These are phyloP conservation scores for Pantherophis guttatus DNA, from an alignment of 2,113 vertebrate genomes.

Conservation along the genomic window DNA sequence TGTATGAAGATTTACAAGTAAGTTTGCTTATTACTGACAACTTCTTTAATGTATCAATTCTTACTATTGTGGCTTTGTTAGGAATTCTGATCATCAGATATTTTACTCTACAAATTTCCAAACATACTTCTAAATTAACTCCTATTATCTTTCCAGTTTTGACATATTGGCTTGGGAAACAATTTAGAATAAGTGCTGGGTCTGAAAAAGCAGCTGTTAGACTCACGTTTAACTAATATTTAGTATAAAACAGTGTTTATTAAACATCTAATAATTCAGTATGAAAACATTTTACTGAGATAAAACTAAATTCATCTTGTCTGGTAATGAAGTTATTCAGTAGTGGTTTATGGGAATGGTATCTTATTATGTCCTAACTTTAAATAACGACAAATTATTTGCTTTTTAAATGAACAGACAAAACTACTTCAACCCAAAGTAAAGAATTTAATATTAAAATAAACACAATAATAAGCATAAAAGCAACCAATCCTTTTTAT, in stretches of 20 bases:
- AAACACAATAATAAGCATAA: background rate
- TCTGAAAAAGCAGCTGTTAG: background rate
- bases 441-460: background rate
- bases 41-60: background rate
- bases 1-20: slow-evolving; percentile 79
- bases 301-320: background rate
- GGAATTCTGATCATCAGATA: background rate
- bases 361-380: background rate
- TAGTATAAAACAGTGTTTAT: background rate
- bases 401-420: background rate
- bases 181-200: background rate
- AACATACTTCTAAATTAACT: background rate
- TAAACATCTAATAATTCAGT: background rate
- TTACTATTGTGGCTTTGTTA: background rate
- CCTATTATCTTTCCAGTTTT: background rate
- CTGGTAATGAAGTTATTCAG: background rate
- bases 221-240: background rate
- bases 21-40: slow-evolving; percentile 21
- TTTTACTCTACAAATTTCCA: background rate
- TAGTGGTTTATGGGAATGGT: background rate
- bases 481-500: background rate
- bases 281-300: slow-evolving; percentile 10
- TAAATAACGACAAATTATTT: slow-evolving; percentile 1
- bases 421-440: background rate
- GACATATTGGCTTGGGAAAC: background rate